phyloP scores from a whole-genome alignment of 1,140 invertebrate genomes.

The Wasmannia auropunctata region DNA sequence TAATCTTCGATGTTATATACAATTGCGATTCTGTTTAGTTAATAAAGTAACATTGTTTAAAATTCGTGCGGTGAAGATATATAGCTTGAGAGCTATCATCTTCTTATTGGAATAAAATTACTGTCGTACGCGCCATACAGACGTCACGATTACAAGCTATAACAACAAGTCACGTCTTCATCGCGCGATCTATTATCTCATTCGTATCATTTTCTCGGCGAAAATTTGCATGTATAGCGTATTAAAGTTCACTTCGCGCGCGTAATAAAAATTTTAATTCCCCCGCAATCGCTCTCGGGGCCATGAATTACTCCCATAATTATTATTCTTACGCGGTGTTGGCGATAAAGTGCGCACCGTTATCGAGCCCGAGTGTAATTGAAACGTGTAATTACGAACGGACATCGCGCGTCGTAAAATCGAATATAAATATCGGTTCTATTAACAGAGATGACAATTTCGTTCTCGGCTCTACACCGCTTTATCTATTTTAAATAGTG shows the following conservation, averaged over 20 bases:
- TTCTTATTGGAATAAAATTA: slow-evolving; percentile 23
- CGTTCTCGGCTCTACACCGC: background rate
- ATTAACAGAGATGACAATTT: background rate
- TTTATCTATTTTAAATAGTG: background rate
- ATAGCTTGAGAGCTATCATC: background rate
- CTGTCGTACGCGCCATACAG: background rate
- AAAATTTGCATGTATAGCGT: slow-evolving; percentile 1
- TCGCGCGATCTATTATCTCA: slow-evolving; percentile 17
- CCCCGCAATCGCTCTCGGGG: background rate
- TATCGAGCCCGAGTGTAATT: background rate
- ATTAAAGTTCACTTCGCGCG: slow-evolving; percentile 35
- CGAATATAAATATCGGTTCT: background rate
- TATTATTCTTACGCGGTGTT: background rate
- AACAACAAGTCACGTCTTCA: slow-evolving; percentile 1
- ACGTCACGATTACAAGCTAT: slow-evolving; percentile 5
- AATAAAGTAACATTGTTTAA: background rate
- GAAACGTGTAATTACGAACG: slow-evolving; percentile 24
- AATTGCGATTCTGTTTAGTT: background rate
- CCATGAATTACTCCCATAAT: slow-evolving; percentile 24
- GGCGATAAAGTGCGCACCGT: background rate
- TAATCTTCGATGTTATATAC: background rate
- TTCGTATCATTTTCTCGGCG: slow-evolving; percentile 13
- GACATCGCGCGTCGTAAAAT: background rate
- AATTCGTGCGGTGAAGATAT: background rate
- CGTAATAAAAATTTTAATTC: background rate